Base-by-base conservation (phyloP, 2,113 vertebrate species). In the Marmota flaviventris region DNA sequence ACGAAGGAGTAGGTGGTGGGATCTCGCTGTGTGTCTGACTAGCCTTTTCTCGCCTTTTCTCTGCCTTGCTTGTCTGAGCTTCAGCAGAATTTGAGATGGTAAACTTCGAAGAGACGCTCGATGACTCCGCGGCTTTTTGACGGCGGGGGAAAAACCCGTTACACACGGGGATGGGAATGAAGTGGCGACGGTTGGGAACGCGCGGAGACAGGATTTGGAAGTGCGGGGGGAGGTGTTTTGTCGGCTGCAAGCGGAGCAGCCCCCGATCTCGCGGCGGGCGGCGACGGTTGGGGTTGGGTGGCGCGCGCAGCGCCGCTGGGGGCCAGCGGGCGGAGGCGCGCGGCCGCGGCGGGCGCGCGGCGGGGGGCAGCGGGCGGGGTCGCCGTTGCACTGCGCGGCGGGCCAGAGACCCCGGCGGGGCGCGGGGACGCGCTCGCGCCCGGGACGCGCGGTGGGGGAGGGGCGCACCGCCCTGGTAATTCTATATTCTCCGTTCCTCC, bases 1-100 rank as follows among this genome's bases (percentile, higher is more conserved):
- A 69, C 0, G 78, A 93, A 24, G 0, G 0, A 37, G 96, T 83
- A 4, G 58, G 0, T 0, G 1, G 45, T 34, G 61, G 88, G 76
- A 29, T 84, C 53, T 92, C 58, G 87, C 79, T 7, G 1, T 76
- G 42, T 5, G 73, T 85, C 51, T 5, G 83, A 79, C 70, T 79
- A 89, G 89, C 56, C 96, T 7, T 92, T 56, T 88, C 77, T 69
- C 53, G 87, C 56, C 96, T 8, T 89, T 61, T 88, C 79, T 63
- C 56, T 97, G 32, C 58, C 84, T 56, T 61, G 70, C 77, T 39
- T 79, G 82, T 69, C 13, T 29, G 73, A 89, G 83, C 85, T 89
- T 94, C 94, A 51, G 11, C 90, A 53, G 51, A 69, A 75, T 96
- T 98, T 78, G 93, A 95, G 34, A 98, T 98, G 98, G 98, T 98